Evolutionary conservation across 2,797 vertebrate genomes (phyloP).

Genomic region (Echiichthys vipera): DNA sequence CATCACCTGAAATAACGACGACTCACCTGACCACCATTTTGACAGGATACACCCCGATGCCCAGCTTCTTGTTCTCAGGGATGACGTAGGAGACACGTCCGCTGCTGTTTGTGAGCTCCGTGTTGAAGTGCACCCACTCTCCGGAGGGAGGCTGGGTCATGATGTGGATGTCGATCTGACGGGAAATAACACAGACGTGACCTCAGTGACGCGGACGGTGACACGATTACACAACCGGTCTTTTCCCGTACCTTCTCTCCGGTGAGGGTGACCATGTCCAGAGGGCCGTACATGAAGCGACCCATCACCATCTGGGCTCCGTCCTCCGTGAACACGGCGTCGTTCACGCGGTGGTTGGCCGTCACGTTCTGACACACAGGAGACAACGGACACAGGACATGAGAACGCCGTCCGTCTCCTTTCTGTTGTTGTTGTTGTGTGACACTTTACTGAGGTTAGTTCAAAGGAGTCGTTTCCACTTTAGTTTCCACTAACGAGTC

Average conservation of each 20-base stretch:
- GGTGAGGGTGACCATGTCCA: slow-evolving; percentile 98
- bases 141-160: slow-evolving; percentile 97
- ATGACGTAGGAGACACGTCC: slow-evolving; percentile 91
- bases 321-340: slow-evolving; percentile 92
- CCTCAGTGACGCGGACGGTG: neutral
- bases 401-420: neutral
- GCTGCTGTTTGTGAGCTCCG: slow-evolving; percentile 94
- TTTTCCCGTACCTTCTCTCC: slow-evolving; percentile 91
- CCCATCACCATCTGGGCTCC: slow-evolving; percentile 90
- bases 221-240: neutral
- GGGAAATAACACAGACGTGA: neutral
- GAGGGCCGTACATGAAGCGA: slow-evolving; percentile 97
- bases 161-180: slow-evolving; percentile 96
- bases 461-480: neutral
- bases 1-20: neutral
- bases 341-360: slow-evolving; percentile 95
- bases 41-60: slow-evolving; percentile 94
- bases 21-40: slow-evolving; percentile 97
- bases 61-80: slow-evolving; percentile 88
- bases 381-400: slow-evolving; percentile 3
- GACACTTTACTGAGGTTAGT: neutral
- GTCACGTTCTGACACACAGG: slow-evolving; percentile 90
- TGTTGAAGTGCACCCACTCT: slow-evolving; percentile 95
- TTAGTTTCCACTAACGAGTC: too few species aligned
- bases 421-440: neutral